Evolutionary conservation across 2,797 vertebrate genomes (phyloP).

Genomic region (Yasuhikotakia modesta): DNA sequence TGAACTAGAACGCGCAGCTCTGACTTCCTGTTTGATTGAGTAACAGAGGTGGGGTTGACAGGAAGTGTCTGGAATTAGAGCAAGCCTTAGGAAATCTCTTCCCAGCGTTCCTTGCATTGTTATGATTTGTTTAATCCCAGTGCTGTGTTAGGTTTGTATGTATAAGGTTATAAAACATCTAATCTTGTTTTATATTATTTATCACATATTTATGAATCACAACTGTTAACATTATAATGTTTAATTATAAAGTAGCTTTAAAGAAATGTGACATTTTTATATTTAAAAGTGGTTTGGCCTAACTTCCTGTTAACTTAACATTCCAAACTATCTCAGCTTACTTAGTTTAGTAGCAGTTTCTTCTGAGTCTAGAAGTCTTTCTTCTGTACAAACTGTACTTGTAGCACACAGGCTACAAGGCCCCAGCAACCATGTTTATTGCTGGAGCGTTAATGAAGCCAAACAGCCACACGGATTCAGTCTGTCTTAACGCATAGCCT

Average conservation of each 20-base stretch:
- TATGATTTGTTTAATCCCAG: constrained; percentile 8
- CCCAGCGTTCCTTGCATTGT: constrained; percentile 34
- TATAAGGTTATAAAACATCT: constrained; percentile 7
- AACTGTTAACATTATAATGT: neutral
- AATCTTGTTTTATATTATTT: neutral
- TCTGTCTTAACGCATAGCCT: constrained; percentile 34
- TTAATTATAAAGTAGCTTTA: neutral
- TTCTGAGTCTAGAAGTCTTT: too few relatives aligned
- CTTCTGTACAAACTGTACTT: too few relatives aligned
- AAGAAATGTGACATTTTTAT: neutral
- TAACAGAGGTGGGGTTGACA: constrained; percentile 37
- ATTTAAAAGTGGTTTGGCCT: too few relatives aligned
- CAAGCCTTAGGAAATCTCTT: constrained; percentile 40
- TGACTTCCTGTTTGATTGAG: constrained; percentile 51
- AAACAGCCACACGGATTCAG: constrained; percentile 37
- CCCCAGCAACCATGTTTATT: constrained; percentile 14
- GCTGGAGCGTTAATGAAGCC: constrained; percentile 14
- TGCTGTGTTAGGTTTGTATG: neutral
- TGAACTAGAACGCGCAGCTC: constrained; percentile 22
- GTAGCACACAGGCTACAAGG: neutral
- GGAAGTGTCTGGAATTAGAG: constrained; percentile 45
- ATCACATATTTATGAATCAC: neutral
- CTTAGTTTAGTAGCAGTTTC: too few relatives aligned
- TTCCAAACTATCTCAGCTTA: too few relatives aligned
- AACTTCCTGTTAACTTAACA: too few relatives aligned